Percentiles rank a stretch among this genome's conserved stretches.
These are phyloP conservation scores for Ophion obscuratus DNA, from an alignment of 2,888 invertebrate genomes.

Conservation along the genomic window DNA sequence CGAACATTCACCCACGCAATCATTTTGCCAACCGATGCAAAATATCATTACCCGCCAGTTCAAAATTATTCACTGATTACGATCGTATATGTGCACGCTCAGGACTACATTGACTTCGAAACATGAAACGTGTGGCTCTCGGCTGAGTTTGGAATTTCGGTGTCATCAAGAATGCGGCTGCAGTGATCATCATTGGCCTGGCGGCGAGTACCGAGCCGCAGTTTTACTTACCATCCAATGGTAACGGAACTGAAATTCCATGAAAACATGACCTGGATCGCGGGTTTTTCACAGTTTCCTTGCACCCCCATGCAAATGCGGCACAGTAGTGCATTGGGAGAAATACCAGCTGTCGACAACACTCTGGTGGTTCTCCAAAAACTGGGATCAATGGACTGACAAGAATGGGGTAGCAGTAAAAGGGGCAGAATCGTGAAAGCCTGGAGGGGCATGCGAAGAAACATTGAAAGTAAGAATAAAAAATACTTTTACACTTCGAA, in stretches of 20 bases:
- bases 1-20: constrained; percentile 1
- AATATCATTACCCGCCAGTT: constrained; percentile 3
- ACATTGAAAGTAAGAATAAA: neutral
- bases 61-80: neutral
- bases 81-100: neutral
- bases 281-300: too few species aligned
- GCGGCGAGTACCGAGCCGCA: neutral
- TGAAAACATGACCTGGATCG: neutral
- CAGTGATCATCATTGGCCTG: neutral
- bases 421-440: neutral
- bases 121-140: neutral
- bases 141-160: neutral
- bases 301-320: too few species aligned
- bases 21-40: neutral
- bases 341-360: too few species aligned
- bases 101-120: neutral
- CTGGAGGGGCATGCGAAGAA: neutral
- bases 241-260: neutral
- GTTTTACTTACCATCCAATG: neutral
- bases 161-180: neutral
- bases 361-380: neutral
- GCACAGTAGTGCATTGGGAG: too few species aligned
- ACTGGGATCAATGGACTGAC: neutral
- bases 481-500: neutral
- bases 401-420: neutral